Evolutionary conservation across 2,888 invertebrate species (phyloP).

Genomic region (Polydrusus pterygomalis): DNA sequence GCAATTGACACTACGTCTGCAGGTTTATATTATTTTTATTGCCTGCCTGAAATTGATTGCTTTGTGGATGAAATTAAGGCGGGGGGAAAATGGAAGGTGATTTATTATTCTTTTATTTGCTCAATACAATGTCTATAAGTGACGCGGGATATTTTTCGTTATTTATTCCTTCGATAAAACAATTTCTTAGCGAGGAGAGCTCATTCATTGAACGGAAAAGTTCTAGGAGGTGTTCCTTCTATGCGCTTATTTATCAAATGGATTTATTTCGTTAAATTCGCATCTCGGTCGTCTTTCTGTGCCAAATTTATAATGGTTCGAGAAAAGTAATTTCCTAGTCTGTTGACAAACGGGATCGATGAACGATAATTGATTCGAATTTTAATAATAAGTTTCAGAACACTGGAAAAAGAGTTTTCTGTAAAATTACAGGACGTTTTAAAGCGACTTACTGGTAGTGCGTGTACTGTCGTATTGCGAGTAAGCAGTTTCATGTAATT

Average conservation of each 20-base stretch:
- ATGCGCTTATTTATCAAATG: constrained; percentile 54
- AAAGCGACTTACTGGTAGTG: too few relatives aligned
- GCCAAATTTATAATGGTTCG: constrained; percentile 53
- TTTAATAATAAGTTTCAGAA: neutral
- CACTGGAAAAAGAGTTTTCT: too few relatives aligned
- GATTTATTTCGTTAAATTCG: constrained; percentile 53
- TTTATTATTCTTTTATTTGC: constrained; percentile 67
- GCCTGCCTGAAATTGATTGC: constrained; percentile 67
- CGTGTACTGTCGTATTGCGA: too few relatives aligned
- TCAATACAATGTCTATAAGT: constrained; percentile 62
- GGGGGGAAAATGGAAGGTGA: constrained; percentile 64
- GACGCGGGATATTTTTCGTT: constrained; percentile 57
- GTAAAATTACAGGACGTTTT: too few relatives aligned
- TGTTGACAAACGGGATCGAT: constrained; percentile 9
- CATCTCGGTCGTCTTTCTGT: constrained; percentile 28
- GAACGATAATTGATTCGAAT: constrained; percentile 9
- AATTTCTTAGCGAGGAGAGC: constrained; percentile 51
- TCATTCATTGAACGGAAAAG: constrained; percentile 55
- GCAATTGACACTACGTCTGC: constrained; percentile 71
- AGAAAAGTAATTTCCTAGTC: constrained; percentile 41
- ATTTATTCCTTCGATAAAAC: constrained; percentile 54
- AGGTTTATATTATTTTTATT: constrained; percentile 71
- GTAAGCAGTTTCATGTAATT: too few relatives aligned
- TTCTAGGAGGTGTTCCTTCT: constrained; percentile 53
- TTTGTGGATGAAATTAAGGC: constrained; percentile 65